Evolutionary conservation across 2,888 invertebrate genomes (phyloP), one percentile per base, ranked within the genome.

Genomic region (Philaethria dido): DNA sequence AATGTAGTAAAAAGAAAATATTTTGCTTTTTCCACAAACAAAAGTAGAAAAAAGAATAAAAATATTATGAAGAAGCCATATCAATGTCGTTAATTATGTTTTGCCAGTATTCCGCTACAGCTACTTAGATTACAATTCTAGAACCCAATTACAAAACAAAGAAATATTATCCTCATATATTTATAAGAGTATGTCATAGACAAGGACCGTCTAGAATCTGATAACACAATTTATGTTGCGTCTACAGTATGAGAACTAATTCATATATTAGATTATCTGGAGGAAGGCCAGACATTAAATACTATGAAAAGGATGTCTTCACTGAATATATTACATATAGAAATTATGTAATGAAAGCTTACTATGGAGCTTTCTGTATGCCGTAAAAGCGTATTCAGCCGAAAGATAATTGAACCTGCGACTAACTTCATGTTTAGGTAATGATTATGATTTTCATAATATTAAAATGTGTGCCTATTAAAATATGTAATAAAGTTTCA

Each of bases 211-310:
- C 39, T 22, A 39, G 39, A 39, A 33, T 54, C 20, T 57, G 39
- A 55, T 55, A 55, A 39, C 33, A 11, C 14, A 57, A 25, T 57
- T n/a, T 57, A 25, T 57, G 57, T 57, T 22, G n/a, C 20, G 36
- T 36, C 55, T 39, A 14, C 55, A 20, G 55, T 25, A 42, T 42
- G 22, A 42, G 11, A 57, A 42, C 42, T 57, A 42, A 42, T 22
- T 25, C 42, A 11, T 42, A 42, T 57, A 39, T 57, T 57, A 16
- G 57, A 57, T 57, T 57, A 42, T 25, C 16, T 57, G 57, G 42
- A 57, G 16, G 39, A 25, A 6, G 11, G 57, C 57, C 57, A 57
- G 42, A 22, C 22, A 57, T n/a, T 57, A 42, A 11, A 42, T 57
- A 22, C 39, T 8, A 11, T 5, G 22, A 57, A 42, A 39, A 25